Percentiles rank a stretch among this genome's conserved stretches.
Evolutionary conservation across 2,113 vertebrate genomes (phyloP).

Genomic region (Nicator chloris): DNA sequence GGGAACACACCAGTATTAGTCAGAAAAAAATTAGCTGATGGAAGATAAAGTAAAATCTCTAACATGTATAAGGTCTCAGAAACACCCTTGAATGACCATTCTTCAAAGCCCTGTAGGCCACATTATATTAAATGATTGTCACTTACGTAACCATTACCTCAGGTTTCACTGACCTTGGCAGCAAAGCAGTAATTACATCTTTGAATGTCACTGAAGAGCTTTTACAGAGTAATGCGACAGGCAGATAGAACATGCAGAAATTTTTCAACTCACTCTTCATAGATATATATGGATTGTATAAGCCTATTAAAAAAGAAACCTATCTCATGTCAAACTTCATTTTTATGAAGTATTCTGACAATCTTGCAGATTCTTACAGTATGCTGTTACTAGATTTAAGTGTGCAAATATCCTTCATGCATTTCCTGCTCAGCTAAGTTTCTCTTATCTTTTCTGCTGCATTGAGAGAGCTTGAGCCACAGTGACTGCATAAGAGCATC

Average conservation of each 20-base stretch:
- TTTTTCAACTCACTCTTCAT: neutral
- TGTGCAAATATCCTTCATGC: neutral
- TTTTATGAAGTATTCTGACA: neutral
- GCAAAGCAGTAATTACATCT: neutral
- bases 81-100: neutral
- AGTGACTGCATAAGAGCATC: neutral
- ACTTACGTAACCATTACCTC: constrained; percentile 24
- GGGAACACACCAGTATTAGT: neutral
- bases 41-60: neutral
- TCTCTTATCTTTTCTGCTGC: neutral
- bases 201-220: neutral
- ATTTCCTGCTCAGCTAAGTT: neutral
- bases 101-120: neutral
- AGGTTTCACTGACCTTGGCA: constrained; percentile 24
- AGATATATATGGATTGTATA: neutral
- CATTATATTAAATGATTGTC: neutral
- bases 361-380: neutral
- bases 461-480: neutral
- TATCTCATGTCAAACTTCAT: neutral
- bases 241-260: neutral
- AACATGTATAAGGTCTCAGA: neutral
- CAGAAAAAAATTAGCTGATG: neutral
- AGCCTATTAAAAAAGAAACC: constrained; percentile 6
- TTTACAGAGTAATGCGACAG: neutral
- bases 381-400: neutral